Percentiles rank a stretch among this genome's conserved stretches.
Conservation (phyloP, 2,113 vertebrate genomes). For the Petrocephalus microphthalmus region DNA sequence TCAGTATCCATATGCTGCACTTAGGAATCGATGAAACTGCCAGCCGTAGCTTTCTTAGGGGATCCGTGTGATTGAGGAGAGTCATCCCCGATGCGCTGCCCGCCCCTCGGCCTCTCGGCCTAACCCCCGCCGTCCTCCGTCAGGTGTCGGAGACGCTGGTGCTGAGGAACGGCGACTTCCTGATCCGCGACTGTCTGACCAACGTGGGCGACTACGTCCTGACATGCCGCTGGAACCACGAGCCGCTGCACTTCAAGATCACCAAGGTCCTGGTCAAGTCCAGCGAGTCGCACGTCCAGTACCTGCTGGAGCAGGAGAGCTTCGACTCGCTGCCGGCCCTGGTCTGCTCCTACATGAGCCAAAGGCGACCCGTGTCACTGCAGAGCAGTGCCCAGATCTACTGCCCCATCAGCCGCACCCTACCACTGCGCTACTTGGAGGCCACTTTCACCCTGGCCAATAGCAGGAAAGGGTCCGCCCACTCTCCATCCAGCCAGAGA, state of each 20-base stretch:
- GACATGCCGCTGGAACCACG: conserved; percentile 87
- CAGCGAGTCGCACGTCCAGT: conserved; percentile 79
- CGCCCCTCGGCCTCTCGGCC: not conserved
- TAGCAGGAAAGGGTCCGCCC: conserved; percentile 65
- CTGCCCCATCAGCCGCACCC: conserved; percentile 90
- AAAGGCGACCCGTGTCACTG: conserved; percentile 77
- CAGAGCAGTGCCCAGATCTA: conserved; percentile 82
- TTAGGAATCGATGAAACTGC: not conserved
- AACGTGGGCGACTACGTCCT: conserved; percentile 84
- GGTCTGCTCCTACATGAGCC: conserved; percentile 81
- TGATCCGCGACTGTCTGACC: conserved; percentile 87
- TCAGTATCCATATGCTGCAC: not conserved
- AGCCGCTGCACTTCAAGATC: conserved; percentile 88
- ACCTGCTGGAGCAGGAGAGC: conserved; percentile 83
- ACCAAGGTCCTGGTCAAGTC: conserved; percentile 90
- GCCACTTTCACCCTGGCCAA: conserved; percentile 84
- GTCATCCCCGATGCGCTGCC: not conserved
- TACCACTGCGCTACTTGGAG: conserved; percentile 92
- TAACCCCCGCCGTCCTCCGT: not conserved
- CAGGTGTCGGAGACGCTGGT: conserved; percentile 89
- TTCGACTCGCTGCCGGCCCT: conserved; percentile 87
- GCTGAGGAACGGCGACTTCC: conserved; percentile 83
- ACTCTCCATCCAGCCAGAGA: conserved; percentile 76
- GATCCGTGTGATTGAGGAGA: not conserved
- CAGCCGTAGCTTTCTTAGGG: not conserved